Evolutionary conservation across 2,888 invertebrate genomes (phyloP).

Genomic region (Diarsia brunnea): DNA sequence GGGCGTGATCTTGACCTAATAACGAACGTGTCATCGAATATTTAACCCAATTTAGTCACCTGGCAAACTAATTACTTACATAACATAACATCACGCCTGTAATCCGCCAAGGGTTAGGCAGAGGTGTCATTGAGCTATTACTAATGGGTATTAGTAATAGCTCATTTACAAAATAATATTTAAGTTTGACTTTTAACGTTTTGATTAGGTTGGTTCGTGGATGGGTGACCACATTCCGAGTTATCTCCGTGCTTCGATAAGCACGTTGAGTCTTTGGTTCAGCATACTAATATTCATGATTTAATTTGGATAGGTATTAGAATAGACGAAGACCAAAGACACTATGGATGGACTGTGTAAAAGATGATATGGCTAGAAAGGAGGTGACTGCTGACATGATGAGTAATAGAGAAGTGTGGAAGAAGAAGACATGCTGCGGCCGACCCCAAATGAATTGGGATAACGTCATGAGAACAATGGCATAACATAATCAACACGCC

Average conservation of each 20-base stretch:
- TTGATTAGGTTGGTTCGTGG: not conserved
- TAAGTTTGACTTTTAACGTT: not conserved
- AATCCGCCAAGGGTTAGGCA: not conserved
- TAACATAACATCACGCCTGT: not conserved
- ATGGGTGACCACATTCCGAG: not conserved
- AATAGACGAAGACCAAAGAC: not conserved
- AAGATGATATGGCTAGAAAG: not conserved
- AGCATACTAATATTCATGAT: not conserved
- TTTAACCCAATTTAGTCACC: not conserved
- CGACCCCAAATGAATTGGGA: no score
- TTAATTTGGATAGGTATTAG: not conserved
- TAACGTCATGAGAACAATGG: not conserved
- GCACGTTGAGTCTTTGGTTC: no score
- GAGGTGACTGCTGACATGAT: not conserved
- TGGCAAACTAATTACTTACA: not conserved
- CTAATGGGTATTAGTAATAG: no score
- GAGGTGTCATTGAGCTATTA: not conserved
- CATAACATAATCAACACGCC: no score
- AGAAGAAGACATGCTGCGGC: no score
- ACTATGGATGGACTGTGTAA: not conserved
- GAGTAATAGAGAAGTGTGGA: not conserved
- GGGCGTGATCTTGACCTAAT: constrained; percentile 69
- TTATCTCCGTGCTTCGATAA: no score
- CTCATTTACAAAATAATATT: not conserved
- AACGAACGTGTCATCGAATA: not conserved